Evolutionary conservation across 2,797 vertebrate species (phyloP), one percentile per base, ranked within the genome.

Genomic region (Falco biarmicus): DNA sequence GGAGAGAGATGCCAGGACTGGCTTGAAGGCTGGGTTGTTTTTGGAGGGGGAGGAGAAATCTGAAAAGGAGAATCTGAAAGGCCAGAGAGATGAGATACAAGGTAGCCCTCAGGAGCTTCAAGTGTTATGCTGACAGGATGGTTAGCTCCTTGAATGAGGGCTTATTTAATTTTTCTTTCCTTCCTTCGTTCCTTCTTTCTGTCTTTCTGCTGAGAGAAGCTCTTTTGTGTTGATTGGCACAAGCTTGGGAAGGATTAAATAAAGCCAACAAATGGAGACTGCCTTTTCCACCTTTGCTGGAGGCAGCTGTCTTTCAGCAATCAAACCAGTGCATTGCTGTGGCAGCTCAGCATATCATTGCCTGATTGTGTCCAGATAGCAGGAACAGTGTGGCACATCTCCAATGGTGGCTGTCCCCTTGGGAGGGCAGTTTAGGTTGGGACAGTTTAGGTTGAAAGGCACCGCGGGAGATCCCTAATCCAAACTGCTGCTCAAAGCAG

Each of bases 141-240:
- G 76, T 89, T 91, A 86, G 74, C 31, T 95, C 54, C 81, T 88
- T 80, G 70, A 93, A 60, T 63, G 26, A 84, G 20, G 45, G 14
- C 51, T 93, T 88, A 66, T 84, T 78, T 71, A 41, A 64, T 21
- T 60, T 73, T 48, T 34, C 9, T 64, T 54, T n/a, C 8, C 6
- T 15, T 5, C 10, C 10, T 5, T 25, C 5, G 9, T 50, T n/a
- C 13, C 4, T 34, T 74, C 50, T 26, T 6, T 34, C 17, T 6
- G 7, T 8, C 11, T 13, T 26, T 10, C 34, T 85, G 21, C 56
- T 86, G 84, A 91, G 79, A 94, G 80, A 61, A 94, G 71, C 70
- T 54, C 17, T 95, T 96, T 93, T 92, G 82, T 89, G 87, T 90
- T 94, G 88, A 77, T 66, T 96, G 95, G 83, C 92, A 89, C 61